Base-by-base conservation (phyloP, 1,140 invertebrate genomes). In the Pristionchus pacificus region DNA sequence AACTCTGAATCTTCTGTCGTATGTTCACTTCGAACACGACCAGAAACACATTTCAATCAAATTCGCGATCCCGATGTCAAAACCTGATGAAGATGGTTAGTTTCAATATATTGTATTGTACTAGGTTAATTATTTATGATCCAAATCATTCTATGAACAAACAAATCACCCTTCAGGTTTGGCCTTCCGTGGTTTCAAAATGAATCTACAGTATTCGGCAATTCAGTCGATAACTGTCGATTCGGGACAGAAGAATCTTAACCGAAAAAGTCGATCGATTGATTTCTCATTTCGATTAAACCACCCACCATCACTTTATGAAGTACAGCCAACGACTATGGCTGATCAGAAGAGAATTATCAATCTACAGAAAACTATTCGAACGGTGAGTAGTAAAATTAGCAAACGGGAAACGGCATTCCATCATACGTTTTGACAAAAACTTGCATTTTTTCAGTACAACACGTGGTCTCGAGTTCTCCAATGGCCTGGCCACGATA, bases 1-100 rank as follows among this genome's bases (percentile, higher is more conserved):
- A 25, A 64, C 14, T 38, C 76, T 72, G n/a, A 33, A 58, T 15
- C 69, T 65, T 49, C 58, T 66, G 57, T 76, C 75, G 3, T 76
- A 30, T 38, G 75, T 63, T 13, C 24, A 77, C 25, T 76, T 76
- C 29, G 75, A 76, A 59, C 75, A 76, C 30, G 75, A 76, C 38
- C 70, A 67, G 27, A 31, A 65, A 0, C 19, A 62, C 14, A 24
- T 77, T 1, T 24, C 70, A 1, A 29, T 76, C 19, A 71, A 62
- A 60, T 76, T 76, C 25, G 75, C 75, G 13, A 63, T 76, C 19
- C 6, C 27, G 27, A 19, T 75, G 0, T 15, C 31, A 14, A 28
- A 24, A 28, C 38, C 28, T 3, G 65, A 38, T 27, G 58, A 59
- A 19, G 65, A 65, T 65, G 30, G 33, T 25, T 49, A 14, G 14